Evolutionary conservation across 2,797 vertebrate species (phyloP).

Genomic region (Tapera naevia): DNA sequence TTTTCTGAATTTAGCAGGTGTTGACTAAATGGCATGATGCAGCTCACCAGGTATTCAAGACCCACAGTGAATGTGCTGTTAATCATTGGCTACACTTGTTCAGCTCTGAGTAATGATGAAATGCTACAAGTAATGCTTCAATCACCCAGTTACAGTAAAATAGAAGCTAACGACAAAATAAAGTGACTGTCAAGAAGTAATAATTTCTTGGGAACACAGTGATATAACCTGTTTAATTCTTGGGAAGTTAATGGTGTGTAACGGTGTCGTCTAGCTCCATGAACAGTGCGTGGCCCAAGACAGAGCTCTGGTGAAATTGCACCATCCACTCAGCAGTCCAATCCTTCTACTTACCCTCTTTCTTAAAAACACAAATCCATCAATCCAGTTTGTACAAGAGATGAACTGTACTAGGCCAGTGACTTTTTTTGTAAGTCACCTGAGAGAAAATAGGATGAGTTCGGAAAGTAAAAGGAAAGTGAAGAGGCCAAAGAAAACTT

Average conservation of each 20-base stretch:
- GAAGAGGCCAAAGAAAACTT: neutral
- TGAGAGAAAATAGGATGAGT: neutral
- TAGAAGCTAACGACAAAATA: neutral
- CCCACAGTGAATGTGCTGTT: neutral
- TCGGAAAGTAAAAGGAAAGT: neutral
- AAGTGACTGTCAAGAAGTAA: neutral
- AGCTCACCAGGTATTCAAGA: neutral
- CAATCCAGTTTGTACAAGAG: neutral
- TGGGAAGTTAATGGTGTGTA: neutral
- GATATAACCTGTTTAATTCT: neutral
- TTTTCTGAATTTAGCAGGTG: neutral
- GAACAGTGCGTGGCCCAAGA: accelerated
- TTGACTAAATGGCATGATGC: neutral
- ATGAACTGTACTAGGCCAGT: neutral
- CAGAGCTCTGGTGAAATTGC: neutral
- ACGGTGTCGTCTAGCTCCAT: neutral
- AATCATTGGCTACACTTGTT: neutral
- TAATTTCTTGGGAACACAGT: neutral
- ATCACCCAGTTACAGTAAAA: neutral
- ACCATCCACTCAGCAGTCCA: neutral
- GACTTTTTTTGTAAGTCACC: neutral
- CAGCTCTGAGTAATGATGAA: neutral
- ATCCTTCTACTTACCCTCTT: neutral
- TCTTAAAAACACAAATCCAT: neutral
- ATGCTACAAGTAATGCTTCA: neutral